Evolutionary conservation across 2,797 vertebrate species (phyloP).

Genomic region (Megaceryle alcyon): DNA sequence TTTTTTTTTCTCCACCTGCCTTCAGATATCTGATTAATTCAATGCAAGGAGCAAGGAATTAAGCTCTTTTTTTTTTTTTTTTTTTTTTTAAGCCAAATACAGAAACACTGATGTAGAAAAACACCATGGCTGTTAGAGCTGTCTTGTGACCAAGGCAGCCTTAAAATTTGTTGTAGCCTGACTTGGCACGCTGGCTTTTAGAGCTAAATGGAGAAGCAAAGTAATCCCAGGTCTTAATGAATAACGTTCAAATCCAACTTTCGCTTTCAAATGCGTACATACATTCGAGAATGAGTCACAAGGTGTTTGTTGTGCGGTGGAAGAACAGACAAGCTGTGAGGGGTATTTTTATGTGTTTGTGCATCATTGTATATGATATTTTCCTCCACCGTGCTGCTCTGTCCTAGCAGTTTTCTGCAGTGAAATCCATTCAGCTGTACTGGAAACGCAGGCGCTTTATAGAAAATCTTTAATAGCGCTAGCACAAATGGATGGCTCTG

Average conservation of each 20-base stretch:
- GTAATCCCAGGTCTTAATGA: slow-evolving; percentile 47
- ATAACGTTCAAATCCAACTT: slow-evolving; percentile 18
- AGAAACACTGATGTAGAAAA: slow-evolving; percentile 5
- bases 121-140: not conserved
- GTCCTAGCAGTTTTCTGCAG: slow-evolving; percentile 75
- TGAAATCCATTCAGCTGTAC: slow-evolving; percentile 79
- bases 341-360: slow-evolving; percentile 73
- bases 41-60: not conserved
- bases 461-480: slow-evolving; percentile 81
- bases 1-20: not conserved
- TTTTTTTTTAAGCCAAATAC: not conserved
- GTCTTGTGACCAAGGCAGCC: slow-evolving; percentile 1
- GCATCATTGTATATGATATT: slow-evolving; percentile 80
- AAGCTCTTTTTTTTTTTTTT: not conserved
- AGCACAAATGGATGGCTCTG: slow-evolving; percentile 80
- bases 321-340: slow-evolving; percentile 29
- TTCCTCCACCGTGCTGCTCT: slow-evolving; percentile 72
- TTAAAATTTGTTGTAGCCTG: not conserved
- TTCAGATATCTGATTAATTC: slow-evolving; percentile 15
- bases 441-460: slow-evolving; percentile 80
- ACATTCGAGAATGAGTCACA: slow-evolving; percentile 24
- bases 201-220: slow-evolving; percentile 24
- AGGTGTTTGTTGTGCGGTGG: slow-evolving; percentile 37
- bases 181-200: not conserved
- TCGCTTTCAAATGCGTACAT: not conserved